These are phyloP conservation scores for Syrrhaptes paradoxus DNA, from an alignment of 2,113 vertebrate species.

Conservation along the genomic window DNA sequence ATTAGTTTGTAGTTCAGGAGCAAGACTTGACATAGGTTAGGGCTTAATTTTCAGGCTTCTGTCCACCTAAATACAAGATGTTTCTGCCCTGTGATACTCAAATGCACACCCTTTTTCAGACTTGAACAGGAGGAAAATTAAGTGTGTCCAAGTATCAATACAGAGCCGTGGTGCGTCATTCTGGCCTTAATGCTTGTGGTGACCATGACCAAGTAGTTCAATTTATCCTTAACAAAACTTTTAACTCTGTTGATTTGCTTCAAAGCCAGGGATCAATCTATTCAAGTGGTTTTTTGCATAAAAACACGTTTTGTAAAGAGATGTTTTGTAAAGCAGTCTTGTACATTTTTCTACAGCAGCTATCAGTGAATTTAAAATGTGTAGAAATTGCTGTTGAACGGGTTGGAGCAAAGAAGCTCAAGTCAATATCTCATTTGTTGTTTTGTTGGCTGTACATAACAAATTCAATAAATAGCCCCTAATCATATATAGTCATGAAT, in stretches of 20 bases:
- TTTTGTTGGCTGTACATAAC: conserved; percentile 53
- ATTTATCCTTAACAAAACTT: background rate
- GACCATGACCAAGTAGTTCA: background rate
- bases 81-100: background rate
- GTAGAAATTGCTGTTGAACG: conserved; percentile 34
- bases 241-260: background rate
- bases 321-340: background rate
- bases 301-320: no score
- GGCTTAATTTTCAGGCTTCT: background rate
- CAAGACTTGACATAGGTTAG: background rate
- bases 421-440: conserved; percentile 69
- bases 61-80: background rate
- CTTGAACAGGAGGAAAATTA: background rate
- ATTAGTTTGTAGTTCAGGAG: background rate
- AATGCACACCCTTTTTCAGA: background rate
- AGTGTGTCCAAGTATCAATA: background rate
- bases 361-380: conserved; percentile 50
- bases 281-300: no score
- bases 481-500: conserved; percentile 37
- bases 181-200: background rate
- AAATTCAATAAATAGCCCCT: conserved; percentile 53
- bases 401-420: background rate
- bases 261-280: background rate
- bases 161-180: background rate
- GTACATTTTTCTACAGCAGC: conserved; percentile 31